Evolutionary conservation across 2,113 vertebrate genomes (phyloP).

Genomic region (Antechinus stuartii): DNA sequence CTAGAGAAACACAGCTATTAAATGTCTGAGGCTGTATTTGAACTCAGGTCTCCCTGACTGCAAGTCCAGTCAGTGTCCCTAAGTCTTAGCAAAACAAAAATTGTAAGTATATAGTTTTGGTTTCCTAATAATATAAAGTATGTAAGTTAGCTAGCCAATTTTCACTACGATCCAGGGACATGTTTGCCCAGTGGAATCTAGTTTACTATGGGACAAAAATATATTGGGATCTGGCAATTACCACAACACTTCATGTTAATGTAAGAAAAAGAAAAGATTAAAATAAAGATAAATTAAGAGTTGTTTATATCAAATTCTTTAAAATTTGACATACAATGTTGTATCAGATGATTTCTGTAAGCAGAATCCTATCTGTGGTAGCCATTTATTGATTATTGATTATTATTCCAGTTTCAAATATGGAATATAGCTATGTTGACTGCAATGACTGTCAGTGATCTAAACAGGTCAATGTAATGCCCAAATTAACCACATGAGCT

Average conservation of each 20-base stretch:
- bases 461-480: rapidly evolving
- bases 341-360: background rate
- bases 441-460: background rate
- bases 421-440: rapidly evolving
- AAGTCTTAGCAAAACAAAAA: background rate
- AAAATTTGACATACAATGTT: background rate
- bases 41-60: background rate
- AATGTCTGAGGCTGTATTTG: background rate
- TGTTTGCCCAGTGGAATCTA: background rate
- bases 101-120: background rate
- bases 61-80: background rate
- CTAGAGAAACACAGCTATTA: no score
- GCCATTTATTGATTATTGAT: background rate
- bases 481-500: rapidly evolving
- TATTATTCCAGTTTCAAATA: background rate
- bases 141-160: background rate
- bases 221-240: rapidly evolving
- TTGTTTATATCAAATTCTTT: background rate
- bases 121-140: background rate
- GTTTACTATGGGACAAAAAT: background rate
- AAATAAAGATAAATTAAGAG: no score
- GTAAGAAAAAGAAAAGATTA: background rate
- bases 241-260: rapidly evolving
- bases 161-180: background rate
- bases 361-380: background rate